Evolutionary conservation across 1,140 invertebrate genomes (phyloP), one percentile per base, ranked within the genome.

Genomic region (Hylaeus anthracinus): DNA sequence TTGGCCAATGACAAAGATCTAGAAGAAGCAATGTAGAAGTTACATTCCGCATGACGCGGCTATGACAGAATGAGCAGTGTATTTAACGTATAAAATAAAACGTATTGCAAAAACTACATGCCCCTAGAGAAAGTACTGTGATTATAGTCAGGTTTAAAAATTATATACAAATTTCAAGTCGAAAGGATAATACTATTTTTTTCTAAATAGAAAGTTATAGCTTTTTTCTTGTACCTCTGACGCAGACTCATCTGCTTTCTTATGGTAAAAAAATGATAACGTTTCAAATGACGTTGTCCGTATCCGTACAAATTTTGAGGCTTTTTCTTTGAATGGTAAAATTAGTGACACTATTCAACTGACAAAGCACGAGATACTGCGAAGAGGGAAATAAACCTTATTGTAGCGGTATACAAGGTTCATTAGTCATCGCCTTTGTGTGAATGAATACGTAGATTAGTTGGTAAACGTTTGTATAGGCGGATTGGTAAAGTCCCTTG

Each of bases 391-490:
- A 70, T 70, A 82, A 86, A 88, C 88, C 79, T 81, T 70, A 90
- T 89, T 89, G 79, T 88, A 48, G 60, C 15, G 58, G 55, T 72
- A 83, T 79, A 85, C 79, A 67, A 66, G 72, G 74, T 79, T 91
- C 88, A 91, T 92, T 90, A 90, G 88, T 91, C 89, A 88, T 89
- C 83, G 87, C 87, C 83, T 91, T 91, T 88, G 80, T 91, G 74
- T 73, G 79, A 82, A 72, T 73, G 82, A 87, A 89, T 86, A 71
- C 72, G 65, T 84, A 86, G 86, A 86, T 88, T 87, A 86, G 85
- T 64, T 71, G 77, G 85, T 89, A 85, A 89, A 83, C 86, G 88
- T 90, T 77, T 41, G 71, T 69, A 88, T 87, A 72, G 88, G 86
- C 83, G 86, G 81, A 41, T 79, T 43, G 61, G 63, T 72, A 55